Evolutionary conservation across 2,797 vertebrate genomes (phyloP).

Genomic region (Allenopithecus nigroviridis): DNA sequence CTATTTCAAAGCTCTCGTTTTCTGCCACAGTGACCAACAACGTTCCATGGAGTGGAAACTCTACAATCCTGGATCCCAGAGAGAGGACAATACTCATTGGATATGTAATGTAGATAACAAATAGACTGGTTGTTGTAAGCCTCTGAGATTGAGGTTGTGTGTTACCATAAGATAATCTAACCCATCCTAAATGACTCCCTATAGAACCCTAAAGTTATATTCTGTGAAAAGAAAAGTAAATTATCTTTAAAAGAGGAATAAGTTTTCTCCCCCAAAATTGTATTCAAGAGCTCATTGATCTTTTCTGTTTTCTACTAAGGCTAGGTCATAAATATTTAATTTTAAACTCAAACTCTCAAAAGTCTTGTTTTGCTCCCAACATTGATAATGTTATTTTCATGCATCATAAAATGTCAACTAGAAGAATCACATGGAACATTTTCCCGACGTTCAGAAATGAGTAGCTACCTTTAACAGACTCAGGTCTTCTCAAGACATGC

Average conservation of each 20-base stretch:
- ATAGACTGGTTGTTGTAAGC: background rate
- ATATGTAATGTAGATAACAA: background rate
- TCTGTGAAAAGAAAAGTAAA: slow-evolving; percentile 16
- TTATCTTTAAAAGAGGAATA: background rate
- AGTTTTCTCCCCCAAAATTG: background rate
- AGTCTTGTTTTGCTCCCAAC: background rate
- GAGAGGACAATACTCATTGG: background rate
- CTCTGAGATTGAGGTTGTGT: background rate
- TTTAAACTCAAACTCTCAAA: background rate
- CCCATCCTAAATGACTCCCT: background rate
- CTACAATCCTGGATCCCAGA: background rate
- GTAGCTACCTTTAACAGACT: background rate
- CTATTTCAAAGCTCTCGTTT: background rate
- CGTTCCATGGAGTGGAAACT: background rate
- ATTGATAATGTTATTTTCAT: background rate
- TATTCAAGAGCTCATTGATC: background rate
- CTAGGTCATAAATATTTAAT: background rate
- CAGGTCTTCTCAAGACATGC: background rate
- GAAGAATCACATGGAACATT: background rate
- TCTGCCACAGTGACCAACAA: background rate
- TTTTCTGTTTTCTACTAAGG: background rate
- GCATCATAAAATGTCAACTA: background rate
- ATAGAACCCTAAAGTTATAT: background rate
- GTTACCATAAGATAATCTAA: background rate
- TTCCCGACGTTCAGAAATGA: background rate